Evolutionary conservation across 2,888 invertebrate species (phyloP).

Genomic region (Agrochola lota): DNA sequence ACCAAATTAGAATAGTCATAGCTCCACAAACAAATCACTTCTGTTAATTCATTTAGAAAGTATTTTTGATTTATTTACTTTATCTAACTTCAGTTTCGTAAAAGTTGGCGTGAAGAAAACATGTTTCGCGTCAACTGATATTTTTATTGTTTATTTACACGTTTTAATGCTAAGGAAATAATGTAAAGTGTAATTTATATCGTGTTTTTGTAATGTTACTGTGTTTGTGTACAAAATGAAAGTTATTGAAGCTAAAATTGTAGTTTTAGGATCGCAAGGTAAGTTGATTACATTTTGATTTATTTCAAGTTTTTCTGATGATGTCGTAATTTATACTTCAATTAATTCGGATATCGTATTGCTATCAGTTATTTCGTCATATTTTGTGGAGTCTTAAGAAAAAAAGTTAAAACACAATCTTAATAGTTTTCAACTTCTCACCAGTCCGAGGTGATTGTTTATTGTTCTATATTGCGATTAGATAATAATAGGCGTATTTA

Average conservation of each 20-base stretch:
- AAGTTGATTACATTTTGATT: slow-evolving; percentile 71
- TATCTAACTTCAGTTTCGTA: slow-evolving; percentile 24
- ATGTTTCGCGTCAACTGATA: slow-evolving; percentile 45
- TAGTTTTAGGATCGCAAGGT: slow-evolving; percentile 96
- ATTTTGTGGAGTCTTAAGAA: not conserved
- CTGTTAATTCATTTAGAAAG: slow-evolving; percentile 20
- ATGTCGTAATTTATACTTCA: slow-evolving; percentile 55
- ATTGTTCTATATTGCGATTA: slow-evolving; percentile 6
- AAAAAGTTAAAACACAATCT: not conserved
- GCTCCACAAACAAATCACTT: slow-evolving; percentile 21
- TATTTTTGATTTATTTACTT: slow-evolving; percentile 42
- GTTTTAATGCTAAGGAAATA: slow-evolving; percentile 43
- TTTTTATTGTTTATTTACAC: slow-evolving; percentile 56
- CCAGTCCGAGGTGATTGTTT: slow-evolving; percentile 16
- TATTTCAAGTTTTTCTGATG: slow-evolving; percentile 42
- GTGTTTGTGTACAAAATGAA: slow-evolving; percentile 90
- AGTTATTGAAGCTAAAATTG: slow-evolving; percentile 95
- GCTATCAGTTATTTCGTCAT: slow-evolving; percentile 39
- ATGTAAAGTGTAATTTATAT: slow-evolving; percentile 64
- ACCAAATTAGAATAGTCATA: slow-evolving; percentile 33
- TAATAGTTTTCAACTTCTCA: not conserved
- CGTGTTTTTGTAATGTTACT: slow-evolving; percentile 44
- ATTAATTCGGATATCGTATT: slow-evolving; percentile 31
- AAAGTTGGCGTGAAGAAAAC: slow-evolving; percentile 22
- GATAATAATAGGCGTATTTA: slow-evolving; percentile 17